Percentiles rank a stretch among this genome's conserved stretches.
Conservation (phyloP, 2,888 invertebrate species). For the Drosophila diplacantha region DNA sequence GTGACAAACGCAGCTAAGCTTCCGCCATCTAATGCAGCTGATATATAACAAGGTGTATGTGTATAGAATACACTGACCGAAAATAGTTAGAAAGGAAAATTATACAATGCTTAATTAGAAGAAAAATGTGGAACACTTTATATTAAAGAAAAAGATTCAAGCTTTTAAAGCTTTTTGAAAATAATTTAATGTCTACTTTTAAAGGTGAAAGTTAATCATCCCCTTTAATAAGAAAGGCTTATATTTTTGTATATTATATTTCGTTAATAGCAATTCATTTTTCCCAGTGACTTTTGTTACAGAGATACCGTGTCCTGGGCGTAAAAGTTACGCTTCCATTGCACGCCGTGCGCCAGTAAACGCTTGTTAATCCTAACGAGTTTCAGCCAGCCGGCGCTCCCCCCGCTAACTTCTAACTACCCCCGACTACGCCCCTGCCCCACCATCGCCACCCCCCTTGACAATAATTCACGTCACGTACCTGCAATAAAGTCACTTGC, state of each 20-base stretch:
- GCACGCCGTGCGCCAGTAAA: conserved; percentile 68
- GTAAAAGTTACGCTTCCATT: conserved; percentile 54
- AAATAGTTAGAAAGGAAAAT: background rate
- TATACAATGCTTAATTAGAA: background rate
- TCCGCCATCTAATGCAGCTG: conserved; percentile 61
- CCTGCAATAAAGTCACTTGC: conserved; percentile 72
- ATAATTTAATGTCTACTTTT: background rate
- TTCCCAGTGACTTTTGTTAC: conserved; percentile 2
- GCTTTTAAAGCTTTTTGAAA: background rate
- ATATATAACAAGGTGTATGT: conserved; percentile 46
- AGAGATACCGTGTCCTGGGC: conserved; percentile 20
- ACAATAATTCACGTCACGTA: conserved; percentile 74
- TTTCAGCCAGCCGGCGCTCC: conserved; percentile 45
- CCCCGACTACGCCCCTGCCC: background rate
- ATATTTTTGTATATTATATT: background rate
- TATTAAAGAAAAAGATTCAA: background rate
- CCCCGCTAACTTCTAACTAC: background rate
- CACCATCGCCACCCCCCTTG: conserved; percentile 41
- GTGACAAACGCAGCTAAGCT: conserved; percentile 62
- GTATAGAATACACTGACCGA: conserved; percentile 17
- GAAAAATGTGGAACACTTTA: background rate
- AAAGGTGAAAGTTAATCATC: background rate
- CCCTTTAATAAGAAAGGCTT: accelerated
- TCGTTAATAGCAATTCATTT: background rate
- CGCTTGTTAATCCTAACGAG: conserved; percentile 74